Base-by-base conservation (phyloP, 2,888 invertebrate genomes). In the Drosophila maculinotata region DNA sequence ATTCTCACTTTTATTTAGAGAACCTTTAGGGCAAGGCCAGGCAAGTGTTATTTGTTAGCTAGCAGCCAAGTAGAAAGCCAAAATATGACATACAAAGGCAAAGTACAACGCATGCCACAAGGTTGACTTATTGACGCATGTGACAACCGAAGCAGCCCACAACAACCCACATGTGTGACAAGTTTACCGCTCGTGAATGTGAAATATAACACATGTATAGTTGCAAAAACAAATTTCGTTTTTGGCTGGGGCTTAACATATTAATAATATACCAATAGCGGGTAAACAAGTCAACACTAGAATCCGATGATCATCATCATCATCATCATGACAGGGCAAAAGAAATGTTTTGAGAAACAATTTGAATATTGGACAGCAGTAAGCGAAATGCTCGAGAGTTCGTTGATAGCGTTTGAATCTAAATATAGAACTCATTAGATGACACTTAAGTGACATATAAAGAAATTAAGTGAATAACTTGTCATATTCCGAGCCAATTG, bases 381-480 rank as follows among this genome's bases (percentile, higher is more conserved):
- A n/a, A n/a, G n/a, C n/a, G n/a, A 36, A 58, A 38, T 15, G 15
- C 26, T 17, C 6, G 8, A 42, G 30, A 54, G 65, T 51, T 76
- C 66, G 69, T 70, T 76, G 76, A 69, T 64, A 68, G 36, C 36
- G 15, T 14, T 3, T 9, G 14, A 8, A 10, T 14, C 8, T 70
- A 80, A 42, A 79, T 66, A 77, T 80, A 80, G 48, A 63, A 77
- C 58, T 71, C 75, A 79, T 80, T 80, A 74, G 56, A 39, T 57
- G 38, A 38, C n/a, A 33, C 41, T 79, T 59, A 71, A 80, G 63
- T 76, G 62, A 41, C 41, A 54, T 42, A 68, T 51, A 67, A 57
- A 56, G 33, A 63, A 58, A 39, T n/a, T 15, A 36, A 53, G 10
- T 0, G 14, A 42, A 58, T 31, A 35, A 26, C 10, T 52, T 45